Percentiles rank a stretch among this genome's conserved stretches.
phyloP scores from a whole-genome alignment of 2,888 invertebrate species.

The Parascotia fuliginaria region DNA sequence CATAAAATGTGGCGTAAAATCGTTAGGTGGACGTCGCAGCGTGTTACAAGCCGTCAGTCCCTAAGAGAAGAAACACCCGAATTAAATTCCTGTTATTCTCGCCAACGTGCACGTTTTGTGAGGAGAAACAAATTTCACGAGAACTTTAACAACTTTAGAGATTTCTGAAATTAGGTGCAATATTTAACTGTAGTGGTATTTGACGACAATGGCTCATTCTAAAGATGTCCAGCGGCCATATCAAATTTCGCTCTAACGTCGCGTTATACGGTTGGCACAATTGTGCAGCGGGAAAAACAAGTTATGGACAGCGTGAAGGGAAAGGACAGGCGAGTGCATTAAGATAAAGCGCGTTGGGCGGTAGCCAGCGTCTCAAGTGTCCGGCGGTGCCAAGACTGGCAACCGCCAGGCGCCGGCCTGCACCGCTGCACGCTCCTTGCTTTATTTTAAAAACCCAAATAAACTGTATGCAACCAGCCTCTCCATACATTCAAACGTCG shows the following conservation, averaged over 20 bases:
- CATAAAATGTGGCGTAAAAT: slow-evolving; percentile 69
- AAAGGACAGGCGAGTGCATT: slow-evolving; percentile 77
- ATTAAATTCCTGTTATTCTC: slow-evolving; percentile 77
- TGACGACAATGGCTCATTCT: slow-evolving; percentile 24
- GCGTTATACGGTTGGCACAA: slow-evolving; percentile 63
- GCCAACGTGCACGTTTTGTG: slow-evolving; percentile 52
- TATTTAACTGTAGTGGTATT: slow-evolving; percentile 49
- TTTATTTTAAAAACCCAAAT: slow-evolving; percentile 15
- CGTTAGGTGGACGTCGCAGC: slow-evolving; percentile 62
- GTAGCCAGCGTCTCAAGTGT: slow-evolving; percentile 80
- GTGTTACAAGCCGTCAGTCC: slow-evolving; percentile 73
- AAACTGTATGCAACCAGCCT: slow-evolving; percentile 4
- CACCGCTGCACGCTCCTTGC: slow-evolving; percentile 25
- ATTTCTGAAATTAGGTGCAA: slow-evolving; percentile 60
- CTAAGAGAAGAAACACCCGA: slow-evolving; percentile 69
- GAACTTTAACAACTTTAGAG: slow-evolving; percentile 56
- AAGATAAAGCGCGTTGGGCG: slow-evolving; percentile 80
- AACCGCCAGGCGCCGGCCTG: slow-evolving; percentile 41
- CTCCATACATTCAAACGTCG: background rate
- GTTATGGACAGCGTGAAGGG: slow-evolving; percentile 69
- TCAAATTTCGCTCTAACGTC: slow-evolving; percentile 59
- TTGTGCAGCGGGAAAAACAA: slow-evolving; percentile 69
- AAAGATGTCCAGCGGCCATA: slow-evolving; percentile 35
- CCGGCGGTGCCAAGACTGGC: slow-evolving; percentile 69
- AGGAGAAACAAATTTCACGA: slow-evolving; percentile 58